A percentile compares a stretch with the other conserved stretches of the same genome.
Evolutionary conservation across 2,797 vertebrate genomes (phyloP).

Genomic region (Sebastes nivosus): DNA sequence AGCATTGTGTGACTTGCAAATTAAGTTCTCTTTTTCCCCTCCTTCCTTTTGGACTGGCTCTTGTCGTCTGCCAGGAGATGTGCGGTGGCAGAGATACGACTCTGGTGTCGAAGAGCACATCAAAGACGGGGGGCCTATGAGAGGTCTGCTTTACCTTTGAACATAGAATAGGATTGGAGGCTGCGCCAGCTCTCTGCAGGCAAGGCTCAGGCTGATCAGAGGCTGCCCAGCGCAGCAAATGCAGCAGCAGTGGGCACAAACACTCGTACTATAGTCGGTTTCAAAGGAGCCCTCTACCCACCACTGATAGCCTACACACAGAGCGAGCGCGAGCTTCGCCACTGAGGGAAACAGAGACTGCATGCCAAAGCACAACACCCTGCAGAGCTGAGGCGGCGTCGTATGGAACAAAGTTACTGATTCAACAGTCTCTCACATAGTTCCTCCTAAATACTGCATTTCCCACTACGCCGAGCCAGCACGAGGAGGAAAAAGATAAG

Average conservation of each 20-base stretch:
- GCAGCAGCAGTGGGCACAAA: conserved; percentile 77
- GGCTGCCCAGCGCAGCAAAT: conserved; percentile 77
- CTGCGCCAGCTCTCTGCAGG: conserved; percentile 88
- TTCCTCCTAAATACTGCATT: conserved; percentile 72
- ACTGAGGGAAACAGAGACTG: conserved; percentile 53
- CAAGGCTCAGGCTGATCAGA: conserved; percentile 83
- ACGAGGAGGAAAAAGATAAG: conserved; percentile 53
- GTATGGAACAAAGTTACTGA: conserved; percentile 72
- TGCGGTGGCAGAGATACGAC: conserved; percentile 85
- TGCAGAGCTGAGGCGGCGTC: conserved; percentile 65
- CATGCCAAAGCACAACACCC: conserved; percentile 65
- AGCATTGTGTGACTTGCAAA: conserved; percentile 87
- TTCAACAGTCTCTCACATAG: conserved; percentile 63
- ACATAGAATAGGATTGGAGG: conserved; percentile 87
- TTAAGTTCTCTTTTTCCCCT: conserved; percentile 79
- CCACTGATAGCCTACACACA: conserved; percentile 71
- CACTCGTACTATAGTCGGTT: conserved; percentile 71
- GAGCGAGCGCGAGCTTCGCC: conserved; percentile 45
- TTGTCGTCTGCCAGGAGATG: conserved; percentile 84
- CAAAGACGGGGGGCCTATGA: conserved; percentile 85
- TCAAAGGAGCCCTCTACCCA: conserved; percentile 77
- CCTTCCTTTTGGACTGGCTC: conserved; percentile 72
- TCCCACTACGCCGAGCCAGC: conserved; percentile 44
- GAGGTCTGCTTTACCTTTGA: conserved; percentile 89
- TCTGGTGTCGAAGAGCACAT: conserved; percentile 90